phyloP scores from a whole-genome alignment of 1,140 invertebrate genomes.

The Pygmarrhopalites habei region DNA sequence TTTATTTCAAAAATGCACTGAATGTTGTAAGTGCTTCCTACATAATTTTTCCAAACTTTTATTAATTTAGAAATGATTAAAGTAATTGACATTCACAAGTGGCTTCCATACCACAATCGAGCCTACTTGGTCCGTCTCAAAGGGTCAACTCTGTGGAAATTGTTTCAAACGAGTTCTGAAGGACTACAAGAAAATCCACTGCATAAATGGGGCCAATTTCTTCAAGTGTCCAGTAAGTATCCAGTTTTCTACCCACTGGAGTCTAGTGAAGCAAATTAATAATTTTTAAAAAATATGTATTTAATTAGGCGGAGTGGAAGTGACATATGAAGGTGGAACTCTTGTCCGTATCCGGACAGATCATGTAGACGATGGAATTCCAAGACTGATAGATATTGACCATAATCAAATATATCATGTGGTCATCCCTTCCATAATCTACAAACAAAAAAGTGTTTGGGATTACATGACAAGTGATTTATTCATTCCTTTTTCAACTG shows the following conservation, averaged over 20 bases:
- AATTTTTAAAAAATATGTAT: too few species aligned
- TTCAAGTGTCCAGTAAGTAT: conserved; percentile 32
- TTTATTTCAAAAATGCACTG: background rate
- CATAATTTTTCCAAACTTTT: background rate
- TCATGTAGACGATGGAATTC: background rate
- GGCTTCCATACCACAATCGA: conserved; percentile 27
- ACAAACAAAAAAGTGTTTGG: conserved; percentile 12
- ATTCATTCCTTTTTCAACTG: background rate
- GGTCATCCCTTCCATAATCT: conserved; percentile 22
- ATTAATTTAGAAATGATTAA: background rate
- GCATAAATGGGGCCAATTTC: conserved; percentile 26
- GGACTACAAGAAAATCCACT: background rate
- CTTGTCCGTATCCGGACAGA: conserved; percentile 1
- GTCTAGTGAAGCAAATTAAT: background rate
- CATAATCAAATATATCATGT: conserved; percentile 1
- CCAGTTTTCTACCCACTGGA: background rate
- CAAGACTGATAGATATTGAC: background rate
- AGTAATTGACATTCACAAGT: conserved; percentile 18
- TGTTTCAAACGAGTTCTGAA: conserved; percentile 18
- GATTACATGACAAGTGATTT: background rate
- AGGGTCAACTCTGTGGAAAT: conserved; percentile 8
- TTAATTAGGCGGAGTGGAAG: conserved; percentile 21
- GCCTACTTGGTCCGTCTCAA: conserved; percentile 13
- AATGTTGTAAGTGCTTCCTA: background rate
- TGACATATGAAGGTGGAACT: conserved; percentile 4